phyloP scores from a whole-genome alignment of 2,797 vertebrate species.

The Paguma larvata region DNA sequence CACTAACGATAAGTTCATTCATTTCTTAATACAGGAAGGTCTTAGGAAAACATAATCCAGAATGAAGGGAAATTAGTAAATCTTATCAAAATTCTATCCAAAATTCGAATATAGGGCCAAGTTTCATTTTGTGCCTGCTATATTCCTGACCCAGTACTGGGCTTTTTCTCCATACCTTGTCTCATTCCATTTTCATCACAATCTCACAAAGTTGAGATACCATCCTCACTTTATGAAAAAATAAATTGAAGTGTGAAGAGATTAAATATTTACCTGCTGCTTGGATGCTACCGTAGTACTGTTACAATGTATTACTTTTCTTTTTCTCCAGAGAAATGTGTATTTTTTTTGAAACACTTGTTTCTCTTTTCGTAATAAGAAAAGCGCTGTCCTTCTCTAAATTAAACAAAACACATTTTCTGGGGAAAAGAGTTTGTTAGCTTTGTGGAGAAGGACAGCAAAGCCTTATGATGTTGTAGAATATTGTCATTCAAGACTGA shows the following conservation, averaged over 20 bases:
- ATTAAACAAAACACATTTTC: slow-evolving; percentile 5
- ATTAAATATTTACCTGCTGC: slow-evolving; percentile 17
- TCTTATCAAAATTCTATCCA: background rate
- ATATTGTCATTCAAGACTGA: background rate
- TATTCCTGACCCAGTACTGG: background rate
- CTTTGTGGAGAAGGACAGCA: background rate
- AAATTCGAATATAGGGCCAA: background rate
- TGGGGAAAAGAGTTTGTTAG: background rate
- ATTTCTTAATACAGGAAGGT: background rate
- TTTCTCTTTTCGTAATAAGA: background rate
- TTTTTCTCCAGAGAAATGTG: background rate
- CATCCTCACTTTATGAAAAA: background rate
- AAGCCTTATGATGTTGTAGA: background rate
- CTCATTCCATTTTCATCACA: background rate
- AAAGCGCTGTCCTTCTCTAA: background rate
- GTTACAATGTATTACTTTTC: background rate
- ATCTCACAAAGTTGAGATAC: background rate
- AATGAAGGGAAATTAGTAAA: background rate
- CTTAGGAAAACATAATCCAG: background rate
- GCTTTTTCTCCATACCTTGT: background rate
- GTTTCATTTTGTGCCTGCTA: slow-evolving; percentile 10
- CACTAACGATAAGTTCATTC: background rate
- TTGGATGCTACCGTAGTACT: background rate
- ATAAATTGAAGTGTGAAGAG: background rate
- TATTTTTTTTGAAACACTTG: slow-evolving; percentile 22